Base-by-base conservation (phyloP, 1,140 invertebrate species). In the Saccostrea echinata region DNA sequence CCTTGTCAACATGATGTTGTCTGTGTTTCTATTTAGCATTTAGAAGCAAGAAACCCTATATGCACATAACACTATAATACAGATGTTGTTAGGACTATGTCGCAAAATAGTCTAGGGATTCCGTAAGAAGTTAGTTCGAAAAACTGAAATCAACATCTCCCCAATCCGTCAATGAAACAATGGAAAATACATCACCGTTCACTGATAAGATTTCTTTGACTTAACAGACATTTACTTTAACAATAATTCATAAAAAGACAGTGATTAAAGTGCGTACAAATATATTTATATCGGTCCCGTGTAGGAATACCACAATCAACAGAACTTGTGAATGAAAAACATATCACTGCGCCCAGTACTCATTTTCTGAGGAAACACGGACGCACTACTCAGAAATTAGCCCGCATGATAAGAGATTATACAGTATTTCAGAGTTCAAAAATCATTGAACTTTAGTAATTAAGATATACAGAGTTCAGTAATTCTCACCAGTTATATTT, bases 401-500 rank as follows among this genome's bases (percentile, higher is more conserved):
- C 91, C 86, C 89, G 85, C 55, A 13, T 53, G 88, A 43, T 83
- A 84, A 68, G 43, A 53, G 12, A 57, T 33, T 80, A 57, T 27
- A 13, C 1, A 18, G 3, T 13, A 52, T 84, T 85, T 61, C 33
- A 13, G 3, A 18, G 27, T 35, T 24, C 55, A 24, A 87, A 12
- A 43, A 81, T 71, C 51, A 51, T 52, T 33, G 76, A 24, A 13
- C n/a, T 57, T 51, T n/a, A 83, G 80, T 83, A 27, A 53, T 55
- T 24, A 85, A 43, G 35, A 35, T 55, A 27, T 51, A 43, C 64
- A 61, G 21, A 76, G 12, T 1, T 33, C 57, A 61, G 35, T 35
- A 61, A 83, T 80, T 81, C 91, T 90, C 91, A 94, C 93, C 93
- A 84, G 91, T 80, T 57, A 94, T 90, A 90, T 92, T 93, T 90